phyloP scores from a whole-genome alignment of 2,888 invertebrate species.

The Drosophila anomalata region DNA sequence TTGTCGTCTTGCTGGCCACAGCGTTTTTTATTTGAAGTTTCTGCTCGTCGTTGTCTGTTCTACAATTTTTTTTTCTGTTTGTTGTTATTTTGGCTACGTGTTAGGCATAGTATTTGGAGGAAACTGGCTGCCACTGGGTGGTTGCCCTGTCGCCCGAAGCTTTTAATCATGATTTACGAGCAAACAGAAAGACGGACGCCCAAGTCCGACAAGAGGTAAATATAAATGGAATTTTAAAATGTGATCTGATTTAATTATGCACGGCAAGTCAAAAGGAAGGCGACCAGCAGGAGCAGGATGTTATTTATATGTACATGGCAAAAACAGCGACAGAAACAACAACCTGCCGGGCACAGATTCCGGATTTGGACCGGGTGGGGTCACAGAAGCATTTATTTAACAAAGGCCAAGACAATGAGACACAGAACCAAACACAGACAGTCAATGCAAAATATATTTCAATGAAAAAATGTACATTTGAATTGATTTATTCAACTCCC shows the following conservation, averaged over 20 bases:
- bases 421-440: background rate
- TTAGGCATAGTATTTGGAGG: slow-evolving; percentile 63
- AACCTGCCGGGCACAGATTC: slow-evolving; percentile 16
- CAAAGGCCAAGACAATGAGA: slow-evolving; percentile 23
- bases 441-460: background rate
- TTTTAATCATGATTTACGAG: slow-evolving; percentile 82
- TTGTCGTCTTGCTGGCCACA: slow-evolving; percentile 68
- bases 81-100: slow-evolving; percentile 54
- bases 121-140: slow-evolving; percentile 16
- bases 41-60: slow-evolving; percentile 34
- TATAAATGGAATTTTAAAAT: slow-evolving; percentile 82
- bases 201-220: slow-evolving; percentile 71
- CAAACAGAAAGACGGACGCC: slow-evolving; percentile 42
- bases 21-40: slow-evolving; percentile 71
- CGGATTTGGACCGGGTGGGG: slow-evolving; percentile 16
- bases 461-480: background rate
- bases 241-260: slow-evolving; percentile 82
- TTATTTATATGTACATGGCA: slow-evolving; percentile 30
- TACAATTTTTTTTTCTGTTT: slow-evolving; percentile 22
- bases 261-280: slow-evolving; percentile 49
- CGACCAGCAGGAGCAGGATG: slow-evolving; percentile 17
- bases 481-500: too few relatives aligned
- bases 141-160: slow-evolving; percentile 75
- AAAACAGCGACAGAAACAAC: slow-evolving; percentile 35
- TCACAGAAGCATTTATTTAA: slow-evolving; percentile 22